Conservation (phyloP, 2,888 invertebrate genomes). For the Scaptomyza flava region DNA sequence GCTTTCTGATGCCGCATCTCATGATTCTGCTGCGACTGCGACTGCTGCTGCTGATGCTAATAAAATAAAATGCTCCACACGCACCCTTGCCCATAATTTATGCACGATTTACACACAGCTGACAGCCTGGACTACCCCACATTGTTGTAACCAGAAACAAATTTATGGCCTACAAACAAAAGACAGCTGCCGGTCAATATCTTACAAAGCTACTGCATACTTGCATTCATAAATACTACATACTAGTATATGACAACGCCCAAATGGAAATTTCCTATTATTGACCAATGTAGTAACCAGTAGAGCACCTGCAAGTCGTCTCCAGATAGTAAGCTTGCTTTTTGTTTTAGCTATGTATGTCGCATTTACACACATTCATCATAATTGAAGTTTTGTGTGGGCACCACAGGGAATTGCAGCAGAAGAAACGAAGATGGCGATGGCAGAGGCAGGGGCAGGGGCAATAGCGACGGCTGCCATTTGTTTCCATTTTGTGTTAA, state of each 20-base stretch:
- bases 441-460: conserved; percentile 14
- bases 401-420: conserved; percentile 5
- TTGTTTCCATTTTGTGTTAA: conserved; percentile 78
- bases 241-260: conserved; percentile 40
- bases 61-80: conserved; percentile 62
- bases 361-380: conserved; percentile 63
- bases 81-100: conserved; percentile 68
- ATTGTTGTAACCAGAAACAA: conserved; percentile 27
- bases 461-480: conserved; percentile 56
- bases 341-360: conserved; percentile 25
- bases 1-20: conserved; percentile 55
- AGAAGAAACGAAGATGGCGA: conserved; percentile 6
- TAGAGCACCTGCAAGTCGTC: conserved; percentile 24
- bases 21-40: not conserved
- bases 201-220: conserved; percentile 54
- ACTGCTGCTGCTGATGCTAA: conserved; percentile 41
- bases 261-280: conserved; percentile 34
- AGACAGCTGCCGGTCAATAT: conserved; percentile 61
- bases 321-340: not conserved
- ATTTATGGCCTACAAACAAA: conserved; percentile 74
- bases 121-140: conserved; percentile 29
- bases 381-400: conserved; percentile 70
- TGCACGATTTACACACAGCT: conserved; percentile 55
- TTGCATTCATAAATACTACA: not conserved
- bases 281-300: not conserved